A percentile compares a stretch with the other conserved stretches of the same genome.
phyloP scores from a whole-genome alignment of 2,113 vertebrate species.

The Megaceryle torquata region DNA sequence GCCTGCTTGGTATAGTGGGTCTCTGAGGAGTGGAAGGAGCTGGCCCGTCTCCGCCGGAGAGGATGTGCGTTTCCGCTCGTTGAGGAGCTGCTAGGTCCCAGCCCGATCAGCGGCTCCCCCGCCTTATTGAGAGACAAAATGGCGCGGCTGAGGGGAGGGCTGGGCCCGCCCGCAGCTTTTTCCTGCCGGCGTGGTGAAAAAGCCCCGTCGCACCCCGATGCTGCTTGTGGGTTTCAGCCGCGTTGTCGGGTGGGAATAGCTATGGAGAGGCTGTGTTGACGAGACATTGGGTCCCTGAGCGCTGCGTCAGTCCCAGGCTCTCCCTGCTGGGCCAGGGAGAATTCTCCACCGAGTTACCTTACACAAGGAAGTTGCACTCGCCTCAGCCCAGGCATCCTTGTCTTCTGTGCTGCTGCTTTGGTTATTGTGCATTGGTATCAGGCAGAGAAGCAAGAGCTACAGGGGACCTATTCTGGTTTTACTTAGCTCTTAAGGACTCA shows the following conservation, averaged over 20 bases:
- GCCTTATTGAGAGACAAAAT: slow-evolving; percentile 9
- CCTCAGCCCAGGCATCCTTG: not conserved
- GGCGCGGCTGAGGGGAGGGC: not conserved
- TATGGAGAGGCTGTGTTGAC: not conserved
- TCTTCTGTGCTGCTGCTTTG: not conserved
- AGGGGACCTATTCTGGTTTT: not conserved
- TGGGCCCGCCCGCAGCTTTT: not conserved
- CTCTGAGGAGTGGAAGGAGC: accelerated
- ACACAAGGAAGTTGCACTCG: not conserved
- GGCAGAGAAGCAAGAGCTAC: not conserved
- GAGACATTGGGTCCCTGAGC: accelerated
- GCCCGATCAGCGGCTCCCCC: not conserved
- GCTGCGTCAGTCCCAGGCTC: accelerated
- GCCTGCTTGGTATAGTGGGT: accelerated
- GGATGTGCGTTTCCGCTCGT: too few species aligned
- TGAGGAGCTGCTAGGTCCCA: too few species aligned
- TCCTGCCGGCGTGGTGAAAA: not conserved
- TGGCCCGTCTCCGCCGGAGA: accelerated
- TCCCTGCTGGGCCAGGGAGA: not conserved
- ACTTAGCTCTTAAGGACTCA: accelerated
- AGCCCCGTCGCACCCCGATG: accelerated
- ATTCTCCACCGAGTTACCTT: not conserved
- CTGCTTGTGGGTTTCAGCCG: not conserved
- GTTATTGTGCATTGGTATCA: accelerated
- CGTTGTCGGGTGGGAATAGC: accelerated